phyloP scores from a whole-genome alignment of 2,797 vertebrate genomes.

The Chrosomus eos region DNA sequence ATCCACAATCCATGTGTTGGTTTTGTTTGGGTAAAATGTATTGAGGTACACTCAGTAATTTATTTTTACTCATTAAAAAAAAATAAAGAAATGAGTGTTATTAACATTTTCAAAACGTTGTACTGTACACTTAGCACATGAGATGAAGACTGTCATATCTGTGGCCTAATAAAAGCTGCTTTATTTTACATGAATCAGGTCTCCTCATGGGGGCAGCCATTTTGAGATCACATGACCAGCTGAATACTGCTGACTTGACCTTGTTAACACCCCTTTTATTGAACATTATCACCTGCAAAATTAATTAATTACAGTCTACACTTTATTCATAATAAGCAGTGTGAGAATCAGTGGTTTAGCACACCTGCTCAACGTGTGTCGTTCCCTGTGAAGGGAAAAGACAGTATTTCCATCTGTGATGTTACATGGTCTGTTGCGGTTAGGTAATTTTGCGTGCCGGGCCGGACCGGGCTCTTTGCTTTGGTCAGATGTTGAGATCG shows the following conservation, averaged over 20 bases:
- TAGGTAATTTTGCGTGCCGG: slow-evolving; percentile 34
- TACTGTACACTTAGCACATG: neutral
- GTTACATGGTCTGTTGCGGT: slow-evolving; percentile 26
- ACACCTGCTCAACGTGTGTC: slow-evolving; percentile 36
- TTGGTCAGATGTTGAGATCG: slow-evolving; percentile 32
- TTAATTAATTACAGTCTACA: no score
- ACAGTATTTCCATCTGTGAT: slow-evolving; percentile 19
- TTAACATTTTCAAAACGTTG: neutral
- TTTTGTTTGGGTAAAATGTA: neutral
- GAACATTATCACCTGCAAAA: neutral
- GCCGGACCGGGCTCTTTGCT: slow-evolving; percentile 21
- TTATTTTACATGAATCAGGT: neutral
- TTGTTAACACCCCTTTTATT: neutral
- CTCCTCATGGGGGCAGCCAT: neutral
- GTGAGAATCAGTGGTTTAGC: slow-evolving; percentile 1
- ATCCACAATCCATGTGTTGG: neutral
- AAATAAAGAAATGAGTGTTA: neutral
- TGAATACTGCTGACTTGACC: neutral
- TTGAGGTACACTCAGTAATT: neutral
- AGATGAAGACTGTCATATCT: neutral
- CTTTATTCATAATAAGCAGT: neutral
- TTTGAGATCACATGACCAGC: slow-evolving; percentile 6
- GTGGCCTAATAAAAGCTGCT: neutral
- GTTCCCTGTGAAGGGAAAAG: neutral
- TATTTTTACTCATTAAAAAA: neutral